Evolutionary conservation across 2,113 vertebrate genomes (phyloP), one percentile per base, ranked within the genome.

Genomic region (Aphyosemion australe): DNA sequence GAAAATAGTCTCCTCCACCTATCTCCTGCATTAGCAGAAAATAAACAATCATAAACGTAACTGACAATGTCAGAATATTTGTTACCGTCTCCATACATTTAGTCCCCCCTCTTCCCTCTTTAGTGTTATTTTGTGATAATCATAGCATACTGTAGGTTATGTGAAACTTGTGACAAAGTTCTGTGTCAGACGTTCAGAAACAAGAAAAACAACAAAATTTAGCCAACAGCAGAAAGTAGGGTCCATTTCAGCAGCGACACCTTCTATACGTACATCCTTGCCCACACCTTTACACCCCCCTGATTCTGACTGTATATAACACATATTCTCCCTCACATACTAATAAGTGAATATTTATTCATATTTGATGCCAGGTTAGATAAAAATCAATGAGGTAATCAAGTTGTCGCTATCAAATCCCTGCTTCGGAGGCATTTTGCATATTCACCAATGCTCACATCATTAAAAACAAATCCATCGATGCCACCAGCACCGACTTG

Each of bases 401-500:
- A 91, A 88, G 82, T 83, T 72, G 79, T 78, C 65, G 59, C 79
- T 45, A 66, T 69, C 61, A 74, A 76, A 71, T 83, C 63, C 64
- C 65, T 41, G 75, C 91, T 45, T 63, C 8, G 49, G 41, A 45
- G 63, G 54, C 19, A 19, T 70, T 91, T 91, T 94, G 93, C 93
- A 93, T 92, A 91, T 93, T 93, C 93, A 92, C 90, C 89, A 90
- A 83, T 74, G 84, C 83, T 91, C 87, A 93, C 94, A 94, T 95
- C 92, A 95, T 97, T 94, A 96, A 95, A 96, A 94, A 92, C 72
- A 78, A 93, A 95, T 98, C 94, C 88, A 90, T 97, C 93, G 73
- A 88, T 88, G 93, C 94, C 94, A 91, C 49, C 20, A 59, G 75
- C 55, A 67, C 87, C 66, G 89, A 92, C 89, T 80, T 43, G 18